Evolutionary conservation across 2,797 vertebrate genomes (phyloP).

Genomic region (Eupleurogrammus muticus): DNA sequence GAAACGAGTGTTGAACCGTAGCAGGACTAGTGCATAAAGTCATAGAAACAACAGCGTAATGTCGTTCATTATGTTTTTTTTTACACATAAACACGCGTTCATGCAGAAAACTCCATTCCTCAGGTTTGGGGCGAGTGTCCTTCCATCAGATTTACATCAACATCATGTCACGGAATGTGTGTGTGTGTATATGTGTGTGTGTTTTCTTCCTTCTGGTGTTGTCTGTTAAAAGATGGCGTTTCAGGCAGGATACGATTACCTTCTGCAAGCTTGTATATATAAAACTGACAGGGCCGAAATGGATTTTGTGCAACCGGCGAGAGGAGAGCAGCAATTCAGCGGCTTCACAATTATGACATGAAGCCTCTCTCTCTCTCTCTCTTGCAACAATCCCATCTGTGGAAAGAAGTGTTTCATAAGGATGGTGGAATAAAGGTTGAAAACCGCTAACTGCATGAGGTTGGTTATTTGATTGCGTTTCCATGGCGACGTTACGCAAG

Average conservation of each 20-base stretch:
- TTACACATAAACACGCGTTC: too few relatives aligned
- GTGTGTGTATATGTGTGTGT: too few relatives aligned
- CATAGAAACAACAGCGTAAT: too few relatives aligned
- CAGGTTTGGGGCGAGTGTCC: too few relatives aligned
- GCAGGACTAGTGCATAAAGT: too few relatives aligned
- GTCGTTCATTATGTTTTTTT: too few relatives aligned
- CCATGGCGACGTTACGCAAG: slow-evolving; percentile 35
- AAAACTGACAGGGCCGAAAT: slow-evolving; percentile 7
- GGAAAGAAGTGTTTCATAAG: background rate
- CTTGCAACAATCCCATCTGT: slow-evolving; percentile 18
- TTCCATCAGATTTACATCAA: background rate
- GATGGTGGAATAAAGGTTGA: background rate
- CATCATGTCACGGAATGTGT: slow-evolving; percentile 23
- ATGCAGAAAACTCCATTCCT: too few relatives aligned
- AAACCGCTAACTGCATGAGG: background rate
- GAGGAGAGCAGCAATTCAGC: background rate
- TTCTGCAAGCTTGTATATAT: slow-evolving; percentile 4
- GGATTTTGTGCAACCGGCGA: slow-evolving; percentile 9
- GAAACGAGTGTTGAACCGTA: too few relatives aligned
- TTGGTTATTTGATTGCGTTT: slow-evolving; percentile 21
- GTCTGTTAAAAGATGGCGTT: slow-evolving; percentile 13
- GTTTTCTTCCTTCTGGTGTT: too few relatives aligned
- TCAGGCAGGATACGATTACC: background rate
- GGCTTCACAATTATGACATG: slow-evolving; percentile 8
- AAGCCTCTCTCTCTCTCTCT: too few relatives aligned